Conservation (phyloP, 2,797 vertebrate genomes). For the Galagoides demidoff region DNA sequence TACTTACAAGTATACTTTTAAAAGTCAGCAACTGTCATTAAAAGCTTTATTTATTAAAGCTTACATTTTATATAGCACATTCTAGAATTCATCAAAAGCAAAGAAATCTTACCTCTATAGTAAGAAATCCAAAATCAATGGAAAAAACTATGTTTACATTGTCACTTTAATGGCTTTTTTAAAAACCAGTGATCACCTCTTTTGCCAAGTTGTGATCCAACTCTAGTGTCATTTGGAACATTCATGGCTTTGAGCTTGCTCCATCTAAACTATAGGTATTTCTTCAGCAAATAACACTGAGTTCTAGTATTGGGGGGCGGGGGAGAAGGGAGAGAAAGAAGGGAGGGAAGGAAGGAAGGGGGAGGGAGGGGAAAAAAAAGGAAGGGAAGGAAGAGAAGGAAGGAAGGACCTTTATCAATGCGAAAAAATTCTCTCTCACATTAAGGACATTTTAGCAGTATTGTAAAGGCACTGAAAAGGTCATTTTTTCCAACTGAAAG, state of each 20-base stretch:
- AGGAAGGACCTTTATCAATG: background rate
- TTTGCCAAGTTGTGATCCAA: slow-evolving; percentile 5
- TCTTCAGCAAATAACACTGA: slow-evolving; percentile 4
- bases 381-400: no score
- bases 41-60: slow-evolving; percentile 34
- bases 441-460: background rate
- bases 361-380: no score
- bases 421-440: background rate
- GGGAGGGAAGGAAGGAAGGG: no score
- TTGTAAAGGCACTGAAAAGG: background rate
- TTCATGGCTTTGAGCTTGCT: background rate
- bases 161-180: background rate
- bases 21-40: background rate
- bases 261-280: background rate
- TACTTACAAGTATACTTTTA: background rate
- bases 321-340: no score
- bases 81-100: background rate
- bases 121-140: background rate
- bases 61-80: slow-evolving; percentile 25
- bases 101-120: background rate
- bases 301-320: background rate
- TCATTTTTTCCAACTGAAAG: background rate
- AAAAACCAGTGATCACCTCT: background rate
- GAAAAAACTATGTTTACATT: background rate
- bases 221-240: background rate